Base-by-base conservation (phyloP, 2,113 vertebrate genomes). In the Otis tarda region DNA sequence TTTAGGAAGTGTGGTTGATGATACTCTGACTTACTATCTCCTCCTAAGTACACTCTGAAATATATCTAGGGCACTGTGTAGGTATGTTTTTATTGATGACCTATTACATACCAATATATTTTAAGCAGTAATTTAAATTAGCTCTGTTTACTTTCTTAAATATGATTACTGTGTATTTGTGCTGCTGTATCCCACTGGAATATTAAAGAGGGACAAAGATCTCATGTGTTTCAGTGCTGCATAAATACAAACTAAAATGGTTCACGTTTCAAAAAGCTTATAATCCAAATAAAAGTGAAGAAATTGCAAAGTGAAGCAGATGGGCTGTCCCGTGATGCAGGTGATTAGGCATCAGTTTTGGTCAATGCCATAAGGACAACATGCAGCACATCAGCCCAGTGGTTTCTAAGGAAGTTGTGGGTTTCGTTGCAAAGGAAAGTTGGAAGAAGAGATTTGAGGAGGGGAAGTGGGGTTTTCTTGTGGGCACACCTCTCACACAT, bases 91-190 rank as follows among this genome's bases (percentile, higher is more conserved):
- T 93, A 73, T 89, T 89, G 91, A 63, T 88, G 88, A 92, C 27
- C 52, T 67, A 81, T 91, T 93, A 87, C 41, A 83, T 86, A 91
- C 61, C 1, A 10, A 94, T 89, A 71, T 70, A 89, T 88, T 95
- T 93, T 91, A 87, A 94, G 37, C 55, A 96, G 33, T 56, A 92
- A 88, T 95, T 96, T 93, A 93, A 93, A 94, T 64, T 61, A 93
- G 31, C 77, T 97, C 93, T 0, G 6, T 89, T 94, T 95, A 37
- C 45, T 91, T 85, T 95, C 82, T 91, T 89, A 93, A 93, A 93
- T 87, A 79, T 61, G 33, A 89, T 94, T 87, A 79, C 78, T 79
- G 13, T 41, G 23, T 68, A 63, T 92, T 93, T 91, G 45, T 87
- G 60, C 60, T 92, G 47, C 43, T 2, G 1, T 56, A 78, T 75